These are phyloP conservation scores for Crotalus viridis DNA, from an alignment of 2,113 vertebrate genomes.

Conservation along the genomic window DNA sequence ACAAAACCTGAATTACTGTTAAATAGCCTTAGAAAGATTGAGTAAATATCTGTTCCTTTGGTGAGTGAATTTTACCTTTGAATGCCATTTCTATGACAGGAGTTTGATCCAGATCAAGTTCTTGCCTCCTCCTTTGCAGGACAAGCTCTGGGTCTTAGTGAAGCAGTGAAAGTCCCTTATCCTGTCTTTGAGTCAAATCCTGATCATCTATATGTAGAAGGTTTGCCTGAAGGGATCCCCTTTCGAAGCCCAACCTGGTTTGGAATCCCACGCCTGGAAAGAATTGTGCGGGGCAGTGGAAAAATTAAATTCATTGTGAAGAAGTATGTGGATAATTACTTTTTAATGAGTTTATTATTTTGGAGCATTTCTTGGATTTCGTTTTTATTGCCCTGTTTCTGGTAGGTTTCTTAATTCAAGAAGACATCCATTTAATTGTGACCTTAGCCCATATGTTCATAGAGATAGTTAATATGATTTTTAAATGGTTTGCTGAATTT, in stretches of 20 bases:
- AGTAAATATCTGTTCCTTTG: not conserved
- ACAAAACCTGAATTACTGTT: not conserved
- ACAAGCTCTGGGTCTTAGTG: slow-evolving; percentile 73
- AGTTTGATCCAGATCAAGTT: not conserved
- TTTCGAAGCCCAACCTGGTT: slow-evolving; percentile 82
- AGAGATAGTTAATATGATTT: not conserved
- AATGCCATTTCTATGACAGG: not conserved
- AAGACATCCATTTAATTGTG: not conserved
- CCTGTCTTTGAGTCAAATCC: slow-evolving; percentile 75
- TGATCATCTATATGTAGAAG: slow-evolving; percentile 68
- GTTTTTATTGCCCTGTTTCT: not conserved
- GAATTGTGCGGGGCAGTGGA: slow-evolving; percentile 71
- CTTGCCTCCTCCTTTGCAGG: slow-evolving; percentile 49
- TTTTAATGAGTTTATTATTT: not conserved
- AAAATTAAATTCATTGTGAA: slow-evolving; percentile 79
- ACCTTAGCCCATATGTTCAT: not conserved
- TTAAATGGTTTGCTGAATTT: not conserved
- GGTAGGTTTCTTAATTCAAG: not conserved
- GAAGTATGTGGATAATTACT: slow-evolving; percentile 66
- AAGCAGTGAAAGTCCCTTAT: slow-evolving; percentile 76
- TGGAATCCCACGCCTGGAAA: slow-evolving; percentile 80
- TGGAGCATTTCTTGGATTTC: not conserved
- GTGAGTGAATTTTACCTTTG: not conserved
- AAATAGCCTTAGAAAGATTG: not conserved
- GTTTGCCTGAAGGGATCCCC: slow-evolving; percentile 78